Conservation (phyloP, 2,113 vertebrate genomes). For the Motacilla tschutschensis region DNA sequence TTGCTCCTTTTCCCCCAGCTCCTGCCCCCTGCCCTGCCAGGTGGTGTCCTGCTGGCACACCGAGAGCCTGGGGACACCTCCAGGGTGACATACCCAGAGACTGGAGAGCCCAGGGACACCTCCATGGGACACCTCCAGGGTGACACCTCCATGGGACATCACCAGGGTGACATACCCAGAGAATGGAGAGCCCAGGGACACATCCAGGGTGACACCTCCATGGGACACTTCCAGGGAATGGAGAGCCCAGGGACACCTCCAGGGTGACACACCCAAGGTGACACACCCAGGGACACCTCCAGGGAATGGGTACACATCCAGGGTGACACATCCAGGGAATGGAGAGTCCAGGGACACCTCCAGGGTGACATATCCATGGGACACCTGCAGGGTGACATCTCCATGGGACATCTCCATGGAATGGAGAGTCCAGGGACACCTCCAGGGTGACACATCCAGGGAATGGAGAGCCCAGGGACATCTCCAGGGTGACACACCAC, state of each 20-base stretch:
- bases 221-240: too few relatives aligned
- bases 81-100: too few relatives aligned
- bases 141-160: background rate
- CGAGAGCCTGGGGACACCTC: background rate
- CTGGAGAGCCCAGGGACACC: too few relatives aligned
- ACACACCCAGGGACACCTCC: background rate
- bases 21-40: background rate
- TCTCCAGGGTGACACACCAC: too few relatives aligned
- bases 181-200: background rate
- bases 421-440: background rate
- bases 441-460: too few relatives aligned
- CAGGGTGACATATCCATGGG: too few relatives aligned
- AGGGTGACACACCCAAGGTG: too few relatives aligned
- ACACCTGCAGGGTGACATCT: accelerated
- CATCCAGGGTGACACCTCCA: too few relatives aligned
- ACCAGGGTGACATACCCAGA: background rate
- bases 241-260: too few relatives aligned
- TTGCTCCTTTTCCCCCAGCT: background rate
- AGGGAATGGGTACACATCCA: background rate
- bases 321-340: background rate
- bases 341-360: background rate
- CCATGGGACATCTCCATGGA: too few relatives aligned
- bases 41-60: background rate
- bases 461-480: background rate
- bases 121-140: background rate